phyloP scores from a whole-genome alignment of 1,140 invertebrate species.

The Drosophila simulans region DNA sequence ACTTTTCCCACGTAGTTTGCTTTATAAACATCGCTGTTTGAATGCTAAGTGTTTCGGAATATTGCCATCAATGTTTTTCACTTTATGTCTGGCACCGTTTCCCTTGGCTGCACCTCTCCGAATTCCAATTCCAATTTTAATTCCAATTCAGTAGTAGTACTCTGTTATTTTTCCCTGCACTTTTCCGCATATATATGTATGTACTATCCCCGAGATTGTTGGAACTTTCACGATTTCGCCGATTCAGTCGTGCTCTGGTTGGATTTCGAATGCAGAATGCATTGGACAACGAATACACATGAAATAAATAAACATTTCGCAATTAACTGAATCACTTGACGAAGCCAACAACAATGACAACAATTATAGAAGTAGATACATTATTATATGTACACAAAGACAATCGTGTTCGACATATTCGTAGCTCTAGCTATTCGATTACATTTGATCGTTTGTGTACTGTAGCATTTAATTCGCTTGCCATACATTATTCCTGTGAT shows the following conservation, averaged over 20 bases:
- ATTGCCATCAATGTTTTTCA: slow-evolving; percentile 10
- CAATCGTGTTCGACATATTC: slow-evolving; percentile 63
- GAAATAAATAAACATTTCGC: slow-evolving; percentile 16
- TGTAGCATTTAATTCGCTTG: slow-evolving; percentile 1
- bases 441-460: slow-evolving; percentile 20
- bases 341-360: slow-evolving; percentile 18
- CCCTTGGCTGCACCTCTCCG: slow-evolving; percentile 10
- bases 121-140: neutral
- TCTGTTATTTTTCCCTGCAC: neutral
- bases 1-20: slow-evolving; percentile 3
- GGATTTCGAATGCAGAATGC: slow-evolving; percentile 32
- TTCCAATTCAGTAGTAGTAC: neutral
- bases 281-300: neutral
- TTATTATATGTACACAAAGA: slow-evolving; percentile 16
- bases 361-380: slow-evolving; percentile 7
- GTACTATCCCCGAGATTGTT: neutral
- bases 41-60: slow-evolving; percentile 18
- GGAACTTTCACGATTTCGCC: slow-evolving; percentile 36
- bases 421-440: slow-evolving; percentile 27
- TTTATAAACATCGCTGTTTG: neutral
- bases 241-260: slow-evolving; percentile 33
- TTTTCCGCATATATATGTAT: slow-evolving; percentile 1
- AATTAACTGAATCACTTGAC: slow-evolving; percentile 52
- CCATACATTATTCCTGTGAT: slow-evolving; percentile 2
- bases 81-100: slow-evolving; percentile 10